Evolutionary conservation across 1,140 invertebrate genomes (phyloP).

Genomic region (Heliconius melpomene): DNA sequence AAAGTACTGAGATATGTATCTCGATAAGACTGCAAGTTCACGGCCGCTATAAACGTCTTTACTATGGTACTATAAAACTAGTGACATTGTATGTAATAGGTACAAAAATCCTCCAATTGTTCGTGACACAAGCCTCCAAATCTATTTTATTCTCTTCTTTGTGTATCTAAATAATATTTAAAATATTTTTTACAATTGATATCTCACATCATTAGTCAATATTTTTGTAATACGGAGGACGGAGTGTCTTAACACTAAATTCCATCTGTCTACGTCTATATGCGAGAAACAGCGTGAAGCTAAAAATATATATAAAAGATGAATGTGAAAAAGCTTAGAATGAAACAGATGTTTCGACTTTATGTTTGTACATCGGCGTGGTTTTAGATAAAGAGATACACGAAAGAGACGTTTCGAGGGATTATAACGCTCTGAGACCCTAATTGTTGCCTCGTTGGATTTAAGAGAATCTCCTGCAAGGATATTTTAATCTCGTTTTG

Average conservation of each 20-base stretch:
- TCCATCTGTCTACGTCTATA: background rate
- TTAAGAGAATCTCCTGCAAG: constrained; percentile 31
- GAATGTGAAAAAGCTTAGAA: background rate
- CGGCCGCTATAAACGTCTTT: background rate
- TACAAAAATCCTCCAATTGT: background rate
- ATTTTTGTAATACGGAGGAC: too few relatives aligned
- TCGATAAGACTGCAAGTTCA: background rate
- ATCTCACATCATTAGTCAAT: too few relatives aligned
- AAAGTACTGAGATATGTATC: background rate
- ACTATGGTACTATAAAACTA: background rate
- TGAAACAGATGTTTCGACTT: constrained; percentile 12
- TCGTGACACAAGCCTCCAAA: background rate
- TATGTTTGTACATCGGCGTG: constrained; percentile 15
- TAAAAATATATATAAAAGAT: background rate
- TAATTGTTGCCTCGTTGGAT: constrained; percentile 34
- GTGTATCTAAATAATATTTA: too few relatives aligned
- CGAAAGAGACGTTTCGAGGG: constrained; percentile 23
- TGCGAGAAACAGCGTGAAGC: background rate
- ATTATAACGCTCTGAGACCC: constrained; percentile 20
- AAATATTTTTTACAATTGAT: too few relatives aligned
- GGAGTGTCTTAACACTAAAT: too few relatives aligned
- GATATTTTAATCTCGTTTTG: constrained; percentile 56
- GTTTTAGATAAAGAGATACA: constrained; percentile 18
- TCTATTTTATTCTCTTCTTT: background rate
- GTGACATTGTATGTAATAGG: background rate